These are phyloP conservation scores for Drosophila obscura DNA, from an alignment of 1,140 invertebrate species.

Conservation along the genomic window DNA sequence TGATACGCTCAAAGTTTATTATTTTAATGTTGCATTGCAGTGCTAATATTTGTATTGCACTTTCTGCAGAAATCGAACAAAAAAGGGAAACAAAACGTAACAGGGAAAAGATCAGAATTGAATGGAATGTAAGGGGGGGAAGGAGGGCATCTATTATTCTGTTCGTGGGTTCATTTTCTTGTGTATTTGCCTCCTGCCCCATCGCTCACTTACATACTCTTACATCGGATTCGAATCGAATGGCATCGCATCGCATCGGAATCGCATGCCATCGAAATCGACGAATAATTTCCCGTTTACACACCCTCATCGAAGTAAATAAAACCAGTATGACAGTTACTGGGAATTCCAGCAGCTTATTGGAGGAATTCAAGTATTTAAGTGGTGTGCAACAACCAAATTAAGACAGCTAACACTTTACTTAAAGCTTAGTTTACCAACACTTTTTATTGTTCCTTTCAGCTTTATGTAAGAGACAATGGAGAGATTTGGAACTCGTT, in stretches of 20 bases:
- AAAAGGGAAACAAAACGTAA: background rate
- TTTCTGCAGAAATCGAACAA: background rate
- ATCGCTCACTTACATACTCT: conserved; percentile 10
- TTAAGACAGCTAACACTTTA: no score
- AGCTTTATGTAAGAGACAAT: no score
- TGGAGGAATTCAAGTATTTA: no score
- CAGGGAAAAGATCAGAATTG: conserved; percentile 4
- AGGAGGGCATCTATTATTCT: conserved; percentile 22
- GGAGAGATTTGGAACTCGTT: no score
- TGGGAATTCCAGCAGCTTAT: no score
- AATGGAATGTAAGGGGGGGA: conserved; percentile 1
- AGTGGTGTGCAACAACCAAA: no score
- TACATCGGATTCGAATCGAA: conserved; percentile 4
- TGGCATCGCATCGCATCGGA: no score
- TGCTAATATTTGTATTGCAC: conserved; percentile 53
- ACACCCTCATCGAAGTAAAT: background rate
- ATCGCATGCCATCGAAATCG: conserved; percentile 12
- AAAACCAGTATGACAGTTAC: no score
- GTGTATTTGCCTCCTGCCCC: conserved; percentile 5
- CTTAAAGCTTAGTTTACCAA: no score
- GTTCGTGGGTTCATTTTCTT: conserved; percentile 28
- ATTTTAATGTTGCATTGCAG: conserved; percentile 28
- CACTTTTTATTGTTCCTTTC: no score
- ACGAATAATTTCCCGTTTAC: conserved; percentile 12
- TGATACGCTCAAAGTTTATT: conserved; percentile 45